phyloP scores from a whole-genome alignment of 2,888 invertebrate genomes.

The Apoda limacodes region DNA sequence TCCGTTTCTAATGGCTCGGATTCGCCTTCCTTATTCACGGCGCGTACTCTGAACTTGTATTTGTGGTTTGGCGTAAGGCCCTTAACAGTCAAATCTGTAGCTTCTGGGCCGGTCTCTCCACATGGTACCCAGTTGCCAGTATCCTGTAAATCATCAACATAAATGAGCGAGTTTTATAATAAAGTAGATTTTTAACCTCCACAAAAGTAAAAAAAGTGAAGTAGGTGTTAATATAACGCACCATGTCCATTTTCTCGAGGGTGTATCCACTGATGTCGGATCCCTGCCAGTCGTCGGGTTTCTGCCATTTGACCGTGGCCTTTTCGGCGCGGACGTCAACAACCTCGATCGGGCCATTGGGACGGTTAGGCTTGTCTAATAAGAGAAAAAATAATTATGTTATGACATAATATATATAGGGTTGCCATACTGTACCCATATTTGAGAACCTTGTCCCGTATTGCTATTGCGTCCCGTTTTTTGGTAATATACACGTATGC shows the following conservation, averaged over 20 bases:
- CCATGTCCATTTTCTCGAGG: slow-evolving; percentile 94
- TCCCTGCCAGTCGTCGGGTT: slow-evolving; percentile 89
- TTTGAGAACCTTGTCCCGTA: too few species aligned
- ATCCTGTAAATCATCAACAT: slow-evolving; percentile 53
- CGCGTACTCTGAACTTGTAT: slow-evolving; percentile 97
- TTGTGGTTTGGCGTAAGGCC: slow-evolving; percentile 95
- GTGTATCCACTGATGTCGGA: slow-evolving; percentile 91
- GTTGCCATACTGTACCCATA: slow-evolving; percentile 5
- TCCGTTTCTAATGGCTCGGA: slow-evolving; percentile 94
- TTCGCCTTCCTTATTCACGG: slow-evolving; percentile 97
- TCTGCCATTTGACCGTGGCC: slow-evolving; percentile 92
- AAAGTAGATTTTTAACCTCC: too few species aligned
- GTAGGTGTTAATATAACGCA: too few species aligned
- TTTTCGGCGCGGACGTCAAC: slow-evolving; percentile 92
- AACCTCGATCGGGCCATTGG: slow-evolving; percentile 87
- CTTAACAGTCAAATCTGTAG: slow-evolving; percentile 85
- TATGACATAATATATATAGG: slow-evolving; percentile 1
- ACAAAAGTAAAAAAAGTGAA: too few species aligned
- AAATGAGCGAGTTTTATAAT: not conserved
- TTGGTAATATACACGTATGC: too few species aligned
- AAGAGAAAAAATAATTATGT: slow-evolving; percentile 8
- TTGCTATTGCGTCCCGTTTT: too few species aligned
- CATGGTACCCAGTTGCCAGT: slow-evolving; percentile 97
- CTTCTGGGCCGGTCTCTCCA: slow-evolving; percentile 89
- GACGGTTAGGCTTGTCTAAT: slow-evolving; percentile 83